These are phyloP conservation scores for Cryptotis parvus DNA, from an alignment of 2,113 vertebrate genomes.

Conservation along the genomic window DNA sequence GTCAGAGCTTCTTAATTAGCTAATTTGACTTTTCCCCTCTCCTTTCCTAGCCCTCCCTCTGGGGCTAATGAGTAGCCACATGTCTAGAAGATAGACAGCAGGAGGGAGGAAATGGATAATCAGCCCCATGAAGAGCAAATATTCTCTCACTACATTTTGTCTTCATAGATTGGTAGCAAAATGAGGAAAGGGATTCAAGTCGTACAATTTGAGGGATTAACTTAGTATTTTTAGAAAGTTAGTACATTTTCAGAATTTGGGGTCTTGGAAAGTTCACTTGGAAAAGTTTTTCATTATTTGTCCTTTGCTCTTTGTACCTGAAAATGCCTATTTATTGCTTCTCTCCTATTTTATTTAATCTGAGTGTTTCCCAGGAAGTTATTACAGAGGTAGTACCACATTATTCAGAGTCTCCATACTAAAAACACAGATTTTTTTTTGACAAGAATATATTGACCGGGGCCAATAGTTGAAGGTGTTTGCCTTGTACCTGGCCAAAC, in stretches of 20 bases:
- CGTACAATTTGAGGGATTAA: background rate
- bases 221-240: background rate
- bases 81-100: background rate
- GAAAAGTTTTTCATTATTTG: background rate
- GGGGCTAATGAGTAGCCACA: constrained; percentile 58
- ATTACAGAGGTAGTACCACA: background rate
- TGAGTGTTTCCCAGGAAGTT: rapidly evolving
- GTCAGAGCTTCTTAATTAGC: constrained; percentile 52
- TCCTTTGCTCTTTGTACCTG: background rate
- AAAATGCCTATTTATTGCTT: background rate
- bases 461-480: background rate
- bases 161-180: background rate
- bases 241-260: background rate
- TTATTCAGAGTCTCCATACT: background rate
- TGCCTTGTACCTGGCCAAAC: too few relatives aligned
- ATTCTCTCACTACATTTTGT: background rate
- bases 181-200: background rate
- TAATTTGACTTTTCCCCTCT: constrained; percentile 27
- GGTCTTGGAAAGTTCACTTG: background rate
- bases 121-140: constrained; percentile 2
- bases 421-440: background rate
- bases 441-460: background rate
- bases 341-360: background rate
- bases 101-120: constrained; percentile 31
- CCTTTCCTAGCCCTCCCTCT: background rate